Evolutionary conservation across 2,888 invertebrate species (phyloP), one percentile per base, ranked within the genome.

Genomic region (Agrochola lychnidis): DNA sequence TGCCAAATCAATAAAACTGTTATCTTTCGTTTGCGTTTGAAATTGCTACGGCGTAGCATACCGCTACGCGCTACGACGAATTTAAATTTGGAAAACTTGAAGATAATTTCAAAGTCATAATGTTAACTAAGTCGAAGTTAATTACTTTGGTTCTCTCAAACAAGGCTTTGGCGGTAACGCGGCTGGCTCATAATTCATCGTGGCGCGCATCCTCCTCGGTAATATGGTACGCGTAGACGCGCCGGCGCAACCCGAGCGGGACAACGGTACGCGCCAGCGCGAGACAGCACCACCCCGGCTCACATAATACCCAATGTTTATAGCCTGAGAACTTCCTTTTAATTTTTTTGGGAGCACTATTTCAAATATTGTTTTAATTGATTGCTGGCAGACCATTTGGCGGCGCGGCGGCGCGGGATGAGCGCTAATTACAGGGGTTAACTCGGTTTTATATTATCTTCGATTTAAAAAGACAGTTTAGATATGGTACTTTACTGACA

Each of bases 361-460:
- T 96, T 95, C 95, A 96, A 96, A 96, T 96, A 96, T 96, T 96
- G 96, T 96, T 96, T 96, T 96, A 96, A 96, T 96, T 95, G 96
- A 96, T 96, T 95, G 95, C 95, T 91, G 92, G 93, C 93, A 96
- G 95, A 96, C 94, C 94, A 94, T 94, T 94, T 93, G 96, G 95
- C 95, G 95, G 95, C 93, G 91, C 86, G 89, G 88, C 89, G 90
- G 89, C 79, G 86, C 89, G 89, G 89, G 90, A 89, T 89, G 89
- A 88, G 82, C 88, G 88, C 90, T 95, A 95, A 96, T 95, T 96
- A 95, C 92, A 93, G 94, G 91, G 94, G 90, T 91, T 92, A 91
- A 92, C 90, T 89, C 87, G 79, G 89, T 89, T 92, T 90, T 89
- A 92, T 92, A 92, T 93, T 91, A 92, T 90, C 90, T 92, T 89